phyloP scores from a whole-genome alignment of 2,797 vertebrate species.

The Muscicapa striata region DNA sequence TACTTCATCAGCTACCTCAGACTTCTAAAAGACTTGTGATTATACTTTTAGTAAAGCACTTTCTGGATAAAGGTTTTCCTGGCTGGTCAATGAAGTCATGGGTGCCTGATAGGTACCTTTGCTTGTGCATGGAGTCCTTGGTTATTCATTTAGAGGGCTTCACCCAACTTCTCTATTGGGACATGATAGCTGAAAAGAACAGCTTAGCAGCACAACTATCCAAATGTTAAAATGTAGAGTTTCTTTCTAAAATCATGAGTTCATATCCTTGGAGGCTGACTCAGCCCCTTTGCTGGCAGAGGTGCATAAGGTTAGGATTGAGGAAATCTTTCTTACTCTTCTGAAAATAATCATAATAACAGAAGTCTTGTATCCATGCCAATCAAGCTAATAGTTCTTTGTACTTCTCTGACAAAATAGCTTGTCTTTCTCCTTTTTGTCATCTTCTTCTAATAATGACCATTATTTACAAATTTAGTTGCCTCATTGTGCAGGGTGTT shows the following conservation, averaged over 20 bases:
- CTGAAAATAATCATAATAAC: neutral
- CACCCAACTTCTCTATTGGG: neutral
- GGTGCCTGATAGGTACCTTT: neutral
- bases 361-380: neutral
- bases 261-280: neutral
- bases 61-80: neutral
- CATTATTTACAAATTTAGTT: neutral
- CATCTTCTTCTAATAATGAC: neutral
- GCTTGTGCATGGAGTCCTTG: neutral
- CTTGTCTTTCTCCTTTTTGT: neutral
- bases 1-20: neutral
- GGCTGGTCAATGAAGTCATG: neutral
- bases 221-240: neutral
- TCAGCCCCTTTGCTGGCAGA: neutral
- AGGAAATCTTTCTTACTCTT: neutral
- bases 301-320: neutral
- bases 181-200: neutral
- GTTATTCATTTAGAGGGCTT: neutral
- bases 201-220: neutral
- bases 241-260: neutral
- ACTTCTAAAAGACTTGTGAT: neutral
- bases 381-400: neutral
- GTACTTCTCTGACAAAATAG: neutral
- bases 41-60: neutral
- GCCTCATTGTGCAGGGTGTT: neutral